phyloP scores from a whole-genome alignment of 1,140 invertebrate genomes.

The Aphelinus atriplicis region DNA sequence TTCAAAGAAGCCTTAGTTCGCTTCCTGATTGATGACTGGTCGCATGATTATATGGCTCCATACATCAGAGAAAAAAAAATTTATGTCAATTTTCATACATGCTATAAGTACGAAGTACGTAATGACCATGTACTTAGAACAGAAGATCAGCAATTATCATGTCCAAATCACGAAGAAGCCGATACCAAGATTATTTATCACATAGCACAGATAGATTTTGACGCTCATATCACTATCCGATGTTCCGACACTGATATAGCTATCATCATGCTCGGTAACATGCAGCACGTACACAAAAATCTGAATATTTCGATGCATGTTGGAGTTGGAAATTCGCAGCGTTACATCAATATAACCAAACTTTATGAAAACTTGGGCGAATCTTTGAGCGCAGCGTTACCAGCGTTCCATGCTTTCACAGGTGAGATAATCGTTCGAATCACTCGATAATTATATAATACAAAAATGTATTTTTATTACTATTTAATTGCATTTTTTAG shows the following conservation, averaged over 20 bases:
- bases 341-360: conserved; percentile 39
- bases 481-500: too few species aligned
- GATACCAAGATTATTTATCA: conserved; percentile 52
- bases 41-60: too few species aligned
- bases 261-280: conserved; percentile 49
- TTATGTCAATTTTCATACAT: too few species aligned
- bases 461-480: too few species aligned
- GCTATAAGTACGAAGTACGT: too few species aligned
- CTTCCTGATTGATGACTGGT: too few species aligned
- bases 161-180: conserved; percentile 50
- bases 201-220: conserved; percentile 43
- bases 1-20: too few species aligned
- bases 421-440: too few species aligned
- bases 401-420: conserved; percentile 47
- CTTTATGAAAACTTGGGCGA: conserved; percentile 29
- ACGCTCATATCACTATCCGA: conserved; percentile 40
- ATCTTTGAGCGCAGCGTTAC: conserved; percentile 36
- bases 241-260: conserved; percentile 47
- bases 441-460: too few species aligned
- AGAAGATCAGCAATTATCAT: conserved; percentile 1
- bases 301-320: conserved; percentile 27
- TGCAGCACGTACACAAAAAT: conserved; percentile 32
- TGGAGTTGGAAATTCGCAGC: conserved; percentile 24
- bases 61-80: too few species aligned
- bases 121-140: too few species aligned